These are phyloP conservation scores for Galerucella pusilla DNA, from an alignment of 2,888 invertebrate species.

Conservation along the genomic window DNA sequence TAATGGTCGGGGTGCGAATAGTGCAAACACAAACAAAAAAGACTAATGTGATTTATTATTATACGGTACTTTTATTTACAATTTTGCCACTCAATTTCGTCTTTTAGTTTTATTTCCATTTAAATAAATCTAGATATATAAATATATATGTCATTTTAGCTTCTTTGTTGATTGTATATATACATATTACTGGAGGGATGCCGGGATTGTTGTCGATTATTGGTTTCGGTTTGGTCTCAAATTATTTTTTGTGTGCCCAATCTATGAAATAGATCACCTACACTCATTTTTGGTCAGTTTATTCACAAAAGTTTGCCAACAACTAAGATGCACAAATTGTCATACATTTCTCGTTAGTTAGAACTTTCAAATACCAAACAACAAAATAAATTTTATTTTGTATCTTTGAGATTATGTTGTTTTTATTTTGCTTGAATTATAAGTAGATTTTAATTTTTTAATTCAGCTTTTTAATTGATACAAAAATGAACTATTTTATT, in stretches of 20 bases:
- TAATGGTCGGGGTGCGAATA: conserved; percentile 33
- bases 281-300: background rate
- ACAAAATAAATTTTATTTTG: no score
- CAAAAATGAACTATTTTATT: no score
- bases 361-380: no score
- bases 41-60: conserved; percentile 36
- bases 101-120: conserved; percentile 56
- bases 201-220: conserved; percentile 26
- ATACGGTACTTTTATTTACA: conserved; percentile 55
- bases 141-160: conserved; percentile 52
- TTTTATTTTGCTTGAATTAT: no score
- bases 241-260: conserved; percentile 3
- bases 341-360: no score
- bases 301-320: background rate
- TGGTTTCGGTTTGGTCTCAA: conserved; percentile 32
- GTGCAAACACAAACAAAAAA: conserved; percentile 37
- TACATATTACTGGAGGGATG: conserved; percentile 44
- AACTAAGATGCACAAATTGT: background rate
- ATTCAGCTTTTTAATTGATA: no score
- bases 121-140: conserved; percentile 52
- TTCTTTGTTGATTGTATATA: conserved; percentile 54
- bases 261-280: background rate
- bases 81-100: conserved; percentile 58
- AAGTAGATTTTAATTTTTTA: no score
- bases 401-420: no score